Conservation (phyloP, 2,113 vertebrate species). For the Typhlomys cinereus region DNA sequence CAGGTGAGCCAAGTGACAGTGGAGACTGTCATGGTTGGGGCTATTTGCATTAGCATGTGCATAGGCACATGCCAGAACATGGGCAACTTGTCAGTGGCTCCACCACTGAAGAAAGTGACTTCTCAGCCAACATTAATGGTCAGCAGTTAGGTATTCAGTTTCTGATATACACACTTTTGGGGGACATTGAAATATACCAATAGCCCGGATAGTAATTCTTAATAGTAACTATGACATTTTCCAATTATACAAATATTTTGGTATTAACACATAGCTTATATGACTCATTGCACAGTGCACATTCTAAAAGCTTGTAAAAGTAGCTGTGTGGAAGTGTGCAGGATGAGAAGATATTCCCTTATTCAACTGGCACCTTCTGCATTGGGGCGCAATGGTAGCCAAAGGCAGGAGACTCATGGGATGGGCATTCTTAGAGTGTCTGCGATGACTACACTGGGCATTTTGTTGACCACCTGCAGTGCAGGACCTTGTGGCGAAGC, state of each 20-base stretch:
- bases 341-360: not conserved
- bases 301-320: accelerated
- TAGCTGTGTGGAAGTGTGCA: not conserved
- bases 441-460: not conserved
- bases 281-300: accelerated
- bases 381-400: too few relatives aligned
- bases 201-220: not conserved
- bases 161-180: not conserved
- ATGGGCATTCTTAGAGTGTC: not conserved
- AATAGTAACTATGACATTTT: not conserved
- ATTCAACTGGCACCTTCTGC: accelerated
- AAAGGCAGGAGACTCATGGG: not conserved
- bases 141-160: not conserved
- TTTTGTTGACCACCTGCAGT: not conserved
- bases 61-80: too few relatives aligned
- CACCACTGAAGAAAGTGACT: too few relatives aligned
- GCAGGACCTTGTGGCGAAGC: not conserved
- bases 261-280: not conserved
- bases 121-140: too few relatives aligned
- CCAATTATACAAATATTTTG: not conserved
- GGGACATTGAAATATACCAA: not conserved
- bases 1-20: too few relatives aligned
- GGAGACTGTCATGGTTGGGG: too few relatives aligned
- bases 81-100: too few relatives aligned
- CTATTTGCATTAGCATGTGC: too few relatives aligned